Percentiles rank a stretch among this genome's conserved stretches.
Conservation (phyloP, 1,140 invertebrate genomes). For the Drosophila lacertosa region DNA sequence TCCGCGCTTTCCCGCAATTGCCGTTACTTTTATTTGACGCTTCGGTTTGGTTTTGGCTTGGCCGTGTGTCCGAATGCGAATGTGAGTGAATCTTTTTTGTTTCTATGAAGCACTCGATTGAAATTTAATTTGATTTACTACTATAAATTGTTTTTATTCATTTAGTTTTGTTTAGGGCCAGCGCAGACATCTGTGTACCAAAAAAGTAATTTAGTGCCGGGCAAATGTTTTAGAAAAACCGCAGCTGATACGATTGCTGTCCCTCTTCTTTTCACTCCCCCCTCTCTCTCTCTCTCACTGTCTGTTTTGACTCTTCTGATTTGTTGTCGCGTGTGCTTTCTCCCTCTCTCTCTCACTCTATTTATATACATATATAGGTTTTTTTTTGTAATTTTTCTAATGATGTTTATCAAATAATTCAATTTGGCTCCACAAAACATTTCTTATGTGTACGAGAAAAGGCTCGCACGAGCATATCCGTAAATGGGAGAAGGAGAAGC, state of each 20-base stretch:
- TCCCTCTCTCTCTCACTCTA: too few species aligned
- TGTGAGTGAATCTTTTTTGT: slow-evolving; percentile 35
- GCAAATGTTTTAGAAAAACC: slow-evolving; percentile 64
- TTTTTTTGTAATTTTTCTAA: slow-evolving; percentile 81
- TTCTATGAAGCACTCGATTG: slow-evolving; percentile 74
- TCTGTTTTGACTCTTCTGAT: slow-evolving; percentile 17
- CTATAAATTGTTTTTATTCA: slow-evolving; percentile 80
- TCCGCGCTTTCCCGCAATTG: slow-evolving; percentile 2
- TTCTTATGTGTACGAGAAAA: slow-evolving; percentile 70
- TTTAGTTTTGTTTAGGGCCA: slow-evolving; percentile 39
- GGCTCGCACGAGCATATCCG: slow-evolving; percentile 42
- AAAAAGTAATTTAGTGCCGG: slow-evolving; percentile 71
- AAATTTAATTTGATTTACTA: slow-evolving; percentile 82
- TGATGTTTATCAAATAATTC: slow-evolving; percentile 83
- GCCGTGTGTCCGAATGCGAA: neutral
- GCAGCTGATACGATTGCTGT: slow-evolving; percentile 42
- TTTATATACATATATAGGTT: neutral
- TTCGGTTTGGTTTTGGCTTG: slow-evolving; percentile 5
- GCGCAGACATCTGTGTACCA: slow-evolving; percentile 59
- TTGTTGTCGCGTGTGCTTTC: slow-evolving; percentile 33
- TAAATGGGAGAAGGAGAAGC: slow-evolving; percentile 26
- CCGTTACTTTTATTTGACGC: slow-evolving; percentile 2
- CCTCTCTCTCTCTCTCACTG: neutral
- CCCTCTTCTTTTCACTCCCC: neutral
- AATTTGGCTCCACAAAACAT: slow-evolving; percentile 80